Evolutionary conservation across 2,888 invertebrate genomes (phyloP), one percentile per base, ranked within the genome.

Genomic region (Hoplodrina ambigua): DNA sequence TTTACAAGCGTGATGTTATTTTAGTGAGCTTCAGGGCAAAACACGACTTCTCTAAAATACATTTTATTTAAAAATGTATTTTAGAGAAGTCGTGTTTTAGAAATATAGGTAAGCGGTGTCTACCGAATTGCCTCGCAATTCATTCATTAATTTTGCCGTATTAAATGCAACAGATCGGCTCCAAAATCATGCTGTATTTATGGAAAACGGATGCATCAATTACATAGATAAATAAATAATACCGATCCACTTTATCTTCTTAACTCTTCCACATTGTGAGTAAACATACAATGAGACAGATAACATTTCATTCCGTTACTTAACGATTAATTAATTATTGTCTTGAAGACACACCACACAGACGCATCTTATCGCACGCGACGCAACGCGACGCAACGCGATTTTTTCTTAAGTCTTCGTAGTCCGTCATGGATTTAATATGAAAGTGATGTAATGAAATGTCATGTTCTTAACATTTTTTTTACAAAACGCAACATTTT

Each of bases 271-370:
- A 55, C 11, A 60, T 20, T 50, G 10, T 54, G 33, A 64, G 52
- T 70, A 67, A 72, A 61, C 52, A 72, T 54, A 74, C 49, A 71
- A 20, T 15, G 55, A 15, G 4, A 46, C 2, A 52, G 55, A 69
- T 78, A 73, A 46, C 46, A 57, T 68, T 46, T 57, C 52, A 61
- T 71, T n/a, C 63, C 17, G 63, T 79, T 62, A 65, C 37, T 19
- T 54, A 63, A 64, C 60, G 58, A 55, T 60, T 60, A 62, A 54
- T 72, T 77, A n/a, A n/a, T 69, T 61, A 66, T 56, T 56, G 72
- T 78, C 53, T 57, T 17, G n/a, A 37, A 49, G 46, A 2, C 5
- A 17, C 46, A 17, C 17, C 17, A 46, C 46, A 46, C 17, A 5
- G 17, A 46, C 46, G 46, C 46, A 1, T 17, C 46, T 46, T 17